Evolutionary conservation across 2,888 invertebrate genomes (phyloP).

Genomic region (Napeogenes sylphis): DNA sequence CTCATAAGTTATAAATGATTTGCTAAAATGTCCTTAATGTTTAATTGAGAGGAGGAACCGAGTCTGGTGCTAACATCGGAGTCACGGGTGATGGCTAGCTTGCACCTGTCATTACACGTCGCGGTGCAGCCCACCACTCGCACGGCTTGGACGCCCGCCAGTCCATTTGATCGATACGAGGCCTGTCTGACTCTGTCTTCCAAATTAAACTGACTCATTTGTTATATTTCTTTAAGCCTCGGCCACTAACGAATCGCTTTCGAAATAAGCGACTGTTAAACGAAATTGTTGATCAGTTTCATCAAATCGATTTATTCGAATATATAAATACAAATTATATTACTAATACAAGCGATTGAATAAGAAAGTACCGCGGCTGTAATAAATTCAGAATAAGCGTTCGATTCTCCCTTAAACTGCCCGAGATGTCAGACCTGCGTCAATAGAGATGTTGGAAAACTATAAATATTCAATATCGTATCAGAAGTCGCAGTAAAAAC

Average conservation of each 20-base stretch:
- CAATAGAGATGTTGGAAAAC: constrained; percentile 73
- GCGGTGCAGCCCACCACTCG: constrained; percentile 73
- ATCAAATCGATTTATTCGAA: constrained; percentile 17
- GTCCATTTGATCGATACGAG: constrained; percentile 69
- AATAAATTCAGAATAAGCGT: constrained; percentile 51
- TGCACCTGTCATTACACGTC: constrained; percentile 73
- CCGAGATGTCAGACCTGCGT: constrained; percentile 64
- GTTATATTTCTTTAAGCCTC: constrained; percentile 67
- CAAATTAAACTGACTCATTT: constrained; percentile 76
- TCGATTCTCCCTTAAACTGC: constrained; percentile 55
- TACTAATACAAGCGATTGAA: constrained; percentile 30
- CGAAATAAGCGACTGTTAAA: constrained; percentile 44
- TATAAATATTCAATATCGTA: constrained; percentile 71
- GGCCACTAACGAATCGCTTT: constrained; percentile 59
- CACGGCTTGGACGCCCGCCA: constrained; percentile 69
- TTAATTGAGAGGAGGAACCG: constrained; percentile 25
- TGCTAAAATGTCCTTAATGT: neutral
- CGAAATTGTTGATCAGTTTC: constrained; percentile 31
- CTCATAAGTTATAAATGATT: neutral
- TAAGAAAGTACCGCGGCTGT: constrained; percentile 35
- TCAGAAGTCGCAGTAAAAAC: constrained; percentile 64
- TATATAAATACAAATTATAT: constrained; percentile 17
- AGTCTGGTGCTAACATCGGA: constrained; percentile 47
- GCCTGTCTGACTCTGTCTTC: constrained; percentile 72
- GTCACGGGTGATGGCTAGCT: constrained; percentile 70